Evolutionary conservation across 2,113 vertebrate species (phyloP), one percentile per base, ranked within the genome.

Genomic region (Panurus biarmicus): DNA sequence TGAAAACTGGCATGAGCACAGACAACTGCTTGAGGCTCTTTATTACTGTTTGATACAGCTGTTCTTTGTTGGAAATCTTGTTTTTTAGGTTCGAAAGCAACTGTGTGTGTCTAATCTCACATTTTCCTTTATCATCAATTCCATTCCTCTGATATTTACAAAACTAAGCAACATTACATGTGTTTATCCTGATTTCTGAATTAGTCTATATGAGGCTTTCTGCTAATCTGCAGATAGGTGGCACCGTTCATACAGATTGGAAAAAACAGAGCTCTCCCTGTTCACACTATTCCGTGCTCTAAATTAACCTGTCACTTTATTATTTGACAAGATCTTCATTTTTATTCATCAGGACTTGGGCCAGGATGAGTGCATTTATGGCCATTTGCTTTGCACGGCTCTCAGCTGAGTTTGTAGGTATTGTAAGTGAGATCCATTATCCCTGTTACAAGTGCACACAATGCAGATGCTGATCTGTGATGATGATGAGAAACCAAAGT

Each of bases 181-280:
- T 98, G 98, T 98, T 98, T 98, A 96, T 96, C 91, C 94, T 2
- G 74, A 90, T 98, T 97, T 95, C 90, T 94, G 97, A 97, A 94
- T 96, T 95, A 95, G 95, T 91, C 33, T 72, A 31, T 95, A 80
- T 65, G 80, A 94, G 97, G 98, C 96, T 98, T 97, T 99, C 97
- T 97, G 96, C 92, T 91, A 93, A 97, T 97, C 97, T 95, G 97
- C 98, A 99, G 98, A 99, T 99, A 99, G 99, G 98, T 99, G 99
- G 99, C 99, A 99, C 98, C 98, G 97, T 99, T 98, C 98, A 98
- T 98, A 99, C 98, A 98, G 98, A 97, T 96, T 98, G 98, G 92
- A 97, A 97, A 97, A 89, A 97, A 93, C 97, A 83, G 74, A 82
- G 90, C 95, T 88, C 95, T 35, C 93, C 97, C 95, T 93, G 95